A percentile compares a stretch with the other conserved stretches of the same genome.
phyloP scores from a whole-genome alignment of 2,888 invertebrate species.

The Stenodema calcarata region DNA sequence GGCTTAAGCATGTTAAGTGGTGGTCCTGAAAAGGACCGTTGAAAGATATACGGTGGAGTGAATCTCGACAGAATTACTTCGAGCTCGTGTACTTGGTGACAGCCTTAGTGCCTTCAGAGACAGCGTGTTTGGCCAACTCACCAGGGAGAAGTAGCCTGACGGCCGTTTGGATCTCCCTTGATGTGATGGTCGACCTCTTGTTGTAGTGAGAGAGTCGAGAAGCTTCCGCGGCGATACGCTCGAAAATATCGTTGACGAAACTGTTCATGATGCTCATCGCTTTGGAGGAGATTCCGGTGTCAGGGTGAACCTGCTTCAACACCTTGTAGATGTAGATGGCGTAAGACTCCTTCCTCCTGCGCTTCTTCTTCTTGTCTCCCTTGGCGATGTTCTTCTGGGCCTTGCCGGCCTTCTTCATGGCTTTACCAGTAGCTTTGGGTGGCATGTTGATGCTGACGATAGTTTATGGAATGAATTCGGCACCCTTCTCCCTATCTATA shows the following conservation, averaged over 20 bases:
- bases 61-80: too few species aligned
- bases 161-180: conserved; percentile 71
- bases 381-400: conserved; percentile 68
- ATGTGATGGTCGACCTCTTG: conserved; percentile 67
- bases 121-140: conserved; percentile 75
- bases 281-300: conserved; percentile 72
- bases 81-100: conserved; percentile 59
- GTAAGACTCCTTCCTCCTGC: conserved; percentile 64
- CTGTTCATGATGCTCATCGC: conserved; percentile 61
- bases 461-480: too few species aligned
- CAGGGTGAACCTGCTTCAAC: conserved; percentile 65
- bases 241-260: conserved; percentile 77
- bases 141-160: conserved; percentile 69
- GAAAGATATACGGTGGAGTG: too few species aligned
- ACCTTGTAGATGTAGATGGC: conserved; percentile 63
- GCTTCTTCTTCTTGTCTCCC: conserved; percentile 66
- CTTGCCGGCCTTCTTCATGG: conserved; percentile 66
- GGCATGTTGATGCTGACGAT: too few species aligned
- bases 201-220: conserved; percentile 70
- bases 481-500: too few species aligned
- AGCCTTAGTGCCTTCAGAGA: conserved; percentile 72
- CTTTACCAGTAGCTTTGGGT: conserved; percentile 58
- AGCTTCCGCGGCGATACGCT: conserved; percentile 73
- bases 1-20: too few species aligned
- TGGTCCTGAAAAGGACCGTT: too few species aligned